These are phyloP conservation scores for Coilia nasus DNA, from an alignment of 2,797 vertebrate genomes.

Conservation along the genomic window DNA sequence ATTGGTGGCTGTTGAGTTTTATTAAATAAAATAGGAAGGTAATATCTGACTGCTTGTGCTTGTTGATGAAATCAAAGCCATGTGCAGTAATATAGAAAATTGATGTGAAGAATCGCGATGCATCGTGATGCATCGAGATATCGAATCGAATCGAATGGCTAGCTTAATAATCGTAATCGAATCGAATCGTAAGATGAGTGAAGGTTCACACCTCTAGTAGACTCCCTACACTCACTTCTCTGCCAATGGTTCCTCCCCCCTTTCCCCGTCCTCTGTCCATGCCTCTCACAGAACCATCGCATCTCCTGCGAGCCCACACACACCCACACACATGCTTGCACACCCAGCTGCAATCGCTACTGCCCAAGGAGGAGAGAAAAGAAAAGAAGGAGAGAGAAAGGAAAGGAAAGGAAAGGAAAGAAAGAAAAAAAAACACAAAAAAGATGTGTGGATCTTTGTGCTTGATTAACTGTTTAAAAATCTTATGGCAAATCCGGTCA, in stretches of 20 bases:
- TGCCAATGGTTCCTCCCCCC: background rate
- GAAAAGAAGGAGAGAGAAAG: background rate
- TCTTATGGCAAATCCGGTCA: background rate
- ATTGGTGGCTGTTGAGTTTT: too few species aligned
- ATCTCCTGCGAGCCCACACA: background rate
- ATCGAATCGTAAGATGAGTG: too few species aligned
- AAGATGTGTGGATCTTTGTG: background rate
- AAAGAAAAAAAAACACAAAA: background rate
- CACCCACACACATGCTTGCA: background rate
- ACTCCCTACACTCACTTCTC: too few species aligned
- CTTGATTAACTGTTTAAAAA: slow-evolving; percentile 10
- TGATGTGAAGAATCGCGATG: too few species aligned
- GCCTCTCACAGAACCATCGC: background rate
- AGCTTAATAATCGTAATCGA: too few species aligned
- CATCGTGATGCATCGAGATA: too few species aligned
- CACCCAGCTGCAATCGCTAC: background rate
- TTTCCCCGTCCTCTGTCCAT: background rate
- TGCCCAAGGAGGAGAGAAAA: slow-evolving; percentile 7
- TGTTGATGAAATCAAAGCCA: too few species aligned
- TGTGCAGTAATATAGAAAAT: too few species aligned
- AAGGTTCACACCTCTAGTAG: too few species aligned
- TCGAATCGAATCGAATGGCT: too few species aligned
- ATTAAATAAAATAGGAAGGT: too few species aligned
- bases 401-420: background rate
- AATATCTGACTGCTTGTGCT: too few species aligned